These are phyloP conservation scores for Alcedo quadribrachys DNA, from an alignment of 2,797 vertebrate genomes.

Conservation along the genomic window DNA sequence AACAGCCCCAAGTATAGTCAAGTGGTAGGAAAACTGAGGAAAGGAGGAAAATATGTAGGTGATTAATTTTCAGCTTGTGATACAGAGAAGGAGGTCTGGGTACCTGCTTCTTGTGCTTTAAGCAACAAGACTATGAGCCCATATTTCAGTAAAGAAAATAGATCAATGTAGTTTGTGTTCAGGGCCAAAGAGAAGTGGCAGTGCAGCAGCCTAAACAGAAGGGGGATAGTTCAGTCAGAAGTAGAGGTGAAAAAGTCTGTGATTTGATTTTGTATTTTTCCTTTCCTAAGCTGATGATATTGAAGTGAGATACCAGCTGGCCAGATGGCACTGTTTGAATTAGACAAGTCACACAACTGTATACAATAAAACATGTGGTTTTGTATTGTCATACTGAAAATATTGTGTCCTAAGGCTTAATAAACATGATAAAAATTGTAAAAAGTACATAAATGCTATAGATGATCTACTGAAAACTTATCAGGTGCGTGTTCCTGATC, in stretches of 20 bases:
- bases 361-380: neutral
- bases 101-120: neutral
- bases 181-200: neutral
- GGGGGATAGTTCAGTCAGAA: neutral
- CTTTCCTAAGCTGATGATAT: neutral
- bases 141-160: neutral
- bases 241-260: neutral
- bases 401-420: neutral
- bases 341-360: neutral
- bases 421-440: neutral
- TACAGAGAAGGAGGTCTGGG: neutral
- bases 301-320: neutral
- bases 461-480: neutral
- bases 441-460: neutral
- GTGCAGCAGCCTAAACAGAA: neutral
- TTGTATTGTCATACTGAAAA: neutral
- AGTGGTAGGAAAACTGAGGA: neutral
- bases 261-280: neutral
- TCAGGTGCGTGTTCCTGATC: fast-evolving
- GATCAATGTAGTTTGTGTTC: neutral
- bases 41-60: neutral
- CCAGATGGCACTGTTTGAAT: fast-evolving
- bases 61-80: neutral
- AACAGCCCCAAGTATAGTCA: neutral
- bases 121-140: fast-evolving